A percentile compares a stretch with the other conserved stretches of the same genome.
Evolutionary conservation across 2,888 invertebrate species (phyloP).

Genomic region (Acholoe squamosa): DNA sequence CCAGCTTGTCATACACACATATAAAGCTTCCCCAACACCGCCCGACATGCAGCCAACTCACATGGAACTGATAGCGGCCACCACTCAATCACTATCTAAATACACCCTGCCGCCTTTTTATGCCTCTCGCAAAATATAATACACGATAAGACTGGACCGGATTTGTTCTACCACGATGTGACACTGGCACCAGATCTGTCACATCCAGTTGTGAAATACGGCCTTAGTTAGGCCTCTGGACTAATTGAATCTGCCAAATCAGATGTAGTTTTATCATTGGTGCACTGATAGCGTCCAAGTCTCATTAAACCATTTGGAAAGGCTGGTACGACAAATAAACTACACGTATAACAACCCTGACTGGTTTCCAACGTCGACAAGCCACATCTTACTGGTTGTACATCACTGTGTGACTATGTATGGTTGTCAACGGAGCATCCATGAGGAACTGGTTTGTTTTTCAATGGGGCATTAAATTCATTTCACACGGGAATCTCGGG

Average conservation of each 20-base stretch:
- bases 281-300: not conserved
- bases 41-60: slow-evolving; percentile 41
- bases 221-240: not conserved
- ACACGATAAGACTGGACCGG: not conserved
- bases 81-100: slow-evolving; percentile 43
- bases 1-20: slow-evolving; percentile 52
- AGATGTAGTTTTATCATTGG: too few species aligned
- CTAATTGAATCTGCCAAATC: too few species aligned
- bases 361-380: too few species aligned
- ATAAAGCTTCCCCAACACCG: slow-evolving; percentile 12
- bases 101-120: slow-evolving; percentile 17
- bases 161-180: not conserved
- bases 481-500: too few species aligned
- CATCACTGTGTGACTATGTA: too few species aligned
- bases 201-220: not conserved
- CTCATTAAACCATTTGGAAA: slow-evolving; percentile 13
- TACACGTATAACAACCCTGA: too few species aligned
- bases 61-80: slow-evolving; percentile 48
- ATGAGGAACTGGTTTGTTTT: too few species aligned
- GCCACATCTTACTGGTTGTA: too few species aligned
- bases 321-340: not conserved
- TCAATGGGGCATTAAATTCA: too few species aligned
- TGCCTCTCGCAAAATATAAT: not conserved
- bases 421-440: too few species aligned
- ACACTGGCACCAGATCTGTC: not conserved